Evolutionary conservation across 2,888 invertebrate species (phyloP).

Genomic region (Syrphus vitripennis): DNA sequence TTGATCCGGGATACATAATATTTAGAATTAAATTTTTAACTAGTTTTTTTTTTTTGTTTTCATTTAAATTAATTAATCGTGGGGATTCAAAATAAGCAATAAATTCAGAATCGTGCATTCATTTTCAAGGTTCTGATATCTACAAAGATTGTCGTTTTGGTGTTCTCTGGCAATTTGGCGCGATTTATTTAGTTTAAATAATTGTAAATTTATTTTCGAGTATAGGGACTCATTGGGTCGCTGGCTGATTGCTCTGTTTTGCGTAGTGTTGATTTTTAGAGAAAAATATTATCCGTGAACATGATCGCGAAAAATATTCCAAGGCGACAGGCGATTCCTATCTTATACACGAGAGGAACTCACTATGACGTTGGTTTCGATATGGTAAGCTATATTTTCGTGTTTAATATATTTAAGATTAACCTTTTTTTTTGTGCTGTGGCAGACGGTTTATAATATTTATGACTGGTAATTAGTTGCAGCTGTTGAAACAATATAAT

Average conservation of each 20-base stretch:
- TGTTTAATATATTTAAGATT: not conserved
- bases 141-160: not conserved
- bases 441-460: not conserved
- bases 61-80: constrained; percentile 16
- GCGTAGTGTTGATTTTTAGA: not conserved
- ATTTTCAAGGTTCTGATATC: constrained; percentile 1
- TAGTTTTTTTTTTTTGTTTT: not conserved
- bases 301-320: constrained; percentile 76
- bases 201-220: not conserved
- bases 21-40: not conserved
- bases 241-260: not conserved
- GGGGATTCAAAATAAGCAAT: constrained; percentile 16
- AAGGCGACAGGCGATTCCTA: constrained; percentile 87
- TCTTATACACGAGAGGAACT: constrained; percentile 89
- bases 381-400: constrained; percentile 84
- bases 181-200: not conserved
- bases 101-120: constrained; percentile 11
- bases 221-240: not conserved
- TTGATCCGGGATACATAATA: constrained; percentile 24
- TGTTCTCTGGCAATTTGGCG: not conserved
- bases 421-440: not conserved
- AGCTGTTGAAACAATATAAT: not conserved
- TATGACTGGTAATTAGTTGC: not conserved
- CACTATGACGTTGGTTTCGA: constrained; percentile 94
- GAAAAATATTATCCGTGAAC: constrained; percentile 24